A percentile compares a stretch with the other conserved stretches of the same genome.
These are phyloP conservation scores for Cyaniris semiargus DNA, from an alignment of 2,888 invertebrate genomes.

Conservation along the genomic window DNA sequence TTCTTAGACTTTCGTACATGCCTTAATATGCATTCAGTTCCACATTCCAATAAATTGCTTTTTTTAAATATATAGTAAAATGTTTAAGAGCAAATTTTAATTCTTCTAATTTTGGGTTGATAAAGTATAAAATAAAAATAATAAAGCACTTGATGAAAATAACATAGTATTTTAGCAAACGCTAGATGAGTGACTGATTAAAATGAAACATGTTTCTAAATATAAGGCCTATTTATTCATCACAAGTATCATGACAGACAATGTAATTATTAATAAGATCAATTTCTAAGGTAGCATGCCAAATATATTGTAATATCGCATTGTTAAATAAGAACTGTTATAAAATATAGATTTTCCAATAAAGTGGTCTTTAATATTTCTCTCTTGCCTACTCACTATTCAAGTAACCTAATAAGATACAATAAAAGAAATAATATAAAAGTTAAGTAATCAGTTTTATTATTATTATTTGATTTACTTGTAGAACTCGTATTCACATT, in stretches of 20 bases:
- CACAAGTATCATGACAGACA: slow-evolving; percentile 25
- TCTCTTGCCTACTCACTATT: not conserved
- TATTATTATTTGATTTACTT: slow-evolving; percentile 84
- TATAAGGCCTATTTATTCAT: slow-evolving; percentile 29
- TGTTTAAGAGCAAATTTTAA: not conserved
- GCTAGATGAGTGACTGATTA: slow-evolving; percentile 12
- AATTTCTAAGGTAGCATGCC: slow-evolving; percentile 69
- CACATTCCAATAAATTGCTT: slow-evolving; percentile 5
- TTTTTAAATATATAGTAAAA: not conserved
- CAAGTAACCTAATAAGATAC: not conserved
- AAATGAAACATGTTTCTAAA: not conserved
- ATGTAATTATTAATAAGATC: slow-evolving; percentile 41
- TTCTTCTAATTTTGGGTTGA: not conserved
- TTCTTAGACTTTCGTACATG: not conserved
- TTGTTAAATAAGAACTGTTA: slow-evolving; percentile 77
- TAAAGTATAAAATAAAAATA: not conserved
- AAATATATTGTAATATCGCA: slow-evolving; percentile 79
- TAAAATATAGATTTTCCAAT: slow-evolving; percentile 72
- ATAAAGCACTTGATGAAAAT: not conserved
- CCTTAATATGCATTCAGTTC: not conserved
- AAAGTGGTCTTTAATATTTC: slow-evolving; percentile 32
- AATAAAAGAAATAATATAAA: not conserved
- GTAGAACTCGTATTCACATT: slow-evolving; percentile 99
- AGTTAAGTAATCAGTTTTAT: slow-evolving; percentile 34
- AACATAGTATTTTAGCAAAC: not conserved